Conservation (phyloP, 2,888 invertebrate genomes). For the Rhagonycha lutea region DNA sequence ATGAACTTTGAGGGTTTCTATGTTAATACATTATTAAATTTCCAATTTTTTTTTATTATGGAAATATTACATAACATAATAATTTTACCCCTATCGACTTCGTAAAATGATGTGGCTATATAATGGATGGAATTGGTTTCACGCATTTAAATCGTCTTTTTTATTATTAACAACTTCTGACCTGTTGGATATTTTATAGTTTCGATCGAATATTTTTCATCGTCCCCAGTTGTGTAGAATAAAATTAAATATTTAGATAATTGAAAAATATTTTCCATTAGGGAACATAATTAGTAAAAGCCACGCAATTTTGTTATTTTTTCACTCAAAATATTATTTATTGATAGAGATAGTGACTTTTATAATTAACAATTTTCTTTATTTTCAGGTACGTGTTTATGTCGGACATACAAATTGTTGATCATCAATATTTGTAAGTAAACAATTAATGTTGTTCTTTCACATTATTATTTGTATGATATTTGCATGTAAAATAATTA, state of each 20-base stretch:
- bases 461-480: background rate
- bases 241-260: background rate
- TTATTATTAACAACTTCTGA: background rate
- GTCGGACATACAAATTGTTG: background rate
- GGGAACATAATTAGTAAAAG: background rate
- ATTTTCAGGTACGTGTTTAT: background rate
- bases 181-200: background rate
- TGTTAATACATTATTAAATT: background rate
- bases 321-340: background rate
- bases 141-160: background rate
- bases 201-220: background rate
- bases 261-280: background rate
- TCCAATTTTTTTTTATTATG: background rate
- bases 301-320: background rate
- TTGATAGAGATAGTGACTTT: background rate
- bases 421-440: conserved; percentile 2
- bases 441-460: background rate
- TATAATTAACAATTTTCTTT: background rate
- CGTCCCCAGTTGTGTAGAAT: background rate
- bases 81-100: background rate
- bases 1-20: background rate
- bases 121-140: background rate
- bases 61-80: background rate
- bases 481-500: background rate
- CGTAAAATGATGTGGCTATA: background rate